These are phyloP conservation scores for Stegastes partitus DNA, from an alignment of 2,113 vertebrate species.

Conservation along the genomic window DNA sequence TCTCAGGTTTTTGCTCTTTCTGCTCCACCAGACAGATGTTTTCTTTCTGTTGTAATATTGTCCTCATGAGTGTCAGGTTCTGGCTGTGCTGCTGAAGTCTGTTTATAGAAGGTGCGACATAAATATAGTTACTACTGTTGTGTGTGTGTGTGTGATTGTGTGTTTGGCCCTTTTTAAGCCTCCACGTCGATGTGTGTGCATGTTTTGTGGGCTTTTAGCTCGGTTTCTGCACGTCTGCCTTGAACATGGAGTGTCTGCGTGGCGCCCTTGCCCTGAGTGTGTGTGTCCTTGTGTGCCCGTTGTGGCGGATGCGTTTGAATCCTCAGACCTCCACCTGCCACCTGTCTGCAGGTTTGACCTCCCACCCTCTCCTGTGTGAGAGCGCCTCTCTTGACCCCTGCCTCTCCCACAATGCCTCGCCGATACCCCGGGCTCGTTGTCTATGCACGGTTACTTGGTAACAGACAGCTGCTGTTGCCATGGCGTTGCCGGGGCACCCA, in stretches of 20 bases:
- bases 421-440: slow-evolving; percentile 53
- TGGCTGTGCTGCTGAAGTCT: no score
- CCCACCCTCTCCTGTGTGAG: slow-evolving; percentile 29
- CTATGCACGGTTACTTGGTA: slow-evolving; percentile 63
- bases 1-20: no score
- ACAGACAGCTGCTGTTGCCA: slow-evolving; percentile 70
- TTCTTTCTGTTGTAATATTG: no score
- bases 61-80: no score
- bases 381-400: slow-evolving; percentile 39
- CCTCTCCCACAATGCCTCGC: slow-evolving; percentile 31
- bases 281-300: background rate
- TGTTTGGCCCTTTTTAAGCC: background rate
- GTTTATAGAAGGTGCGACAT: no score
- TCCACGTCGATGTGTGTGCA: background rate
- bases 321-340: slow-evolving; percentile 27
- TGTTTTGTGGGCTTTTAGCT: slow-evolving; percentile 1
- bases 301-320: background rate
- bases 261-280: background rate
- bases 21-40: no score
- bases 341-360: slow-evolving; percentile 46
- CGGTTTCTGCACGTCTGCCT: background rate
- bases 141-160: background rate
- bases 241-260: background rate
- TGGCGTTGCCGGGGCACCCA: slow-evolving; percentile 48
- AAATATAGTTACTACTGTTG: no score